Evolutionary conservation across 53 echinoderm and acorn worm species (phyloP).

Genomic region (Apostichopus leukothele): DNA sequence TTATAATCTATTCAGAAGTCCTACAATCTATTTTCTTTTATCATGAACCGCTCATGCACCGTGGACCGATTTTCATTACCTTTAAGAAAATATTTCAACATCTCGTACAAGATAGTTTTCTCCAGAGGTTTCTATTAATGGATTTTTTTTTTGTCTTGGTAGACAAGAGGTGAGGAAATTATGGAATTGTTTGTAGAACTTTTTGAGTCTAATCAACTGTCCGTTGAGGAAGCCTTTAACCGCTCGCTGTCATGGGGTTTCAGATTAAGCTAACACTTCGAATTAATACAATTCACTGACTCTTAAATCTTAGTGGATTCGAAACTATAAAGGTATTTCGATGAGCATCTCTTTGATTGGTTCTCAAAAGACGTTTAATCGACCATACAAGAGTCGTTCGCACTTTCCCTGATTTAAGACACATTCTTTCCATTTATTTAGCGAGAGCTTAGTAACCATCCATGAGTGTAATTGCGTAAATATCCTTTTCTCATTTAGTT

Average conservation of each 20-base stretch:
- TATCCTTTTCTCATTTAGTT: constrained; percentile 18
- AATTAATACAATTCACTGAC: constrained; percentile 1
- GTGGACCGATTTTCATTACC: not conserved
- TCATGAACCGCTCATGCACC: not conserved
- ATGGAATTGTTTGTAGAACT: constrained; percentile 36
- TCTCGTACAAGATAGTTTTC: constrained; percentile 31
- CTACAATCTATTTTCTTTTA: not conserved
- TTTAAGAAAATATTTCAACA: constrained; percentile 27
- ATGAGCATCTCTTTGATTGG: not conserved
- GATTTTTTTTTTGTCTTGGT: not conserved
- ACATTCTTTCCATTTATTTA: constrained; percentile 28
- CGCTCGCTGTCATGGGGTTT: constrained; percentile 29
- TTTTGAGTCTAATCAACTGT: constrained; percentile 23
- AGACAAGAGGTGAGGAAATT: constrained; percentile 36
- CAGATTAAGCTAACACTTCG: constrained; percentile 9
- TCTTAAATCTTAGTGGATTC: not conserved
- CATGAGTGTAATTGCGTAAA: constrained; percentile 37
- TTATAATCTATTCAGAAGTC: not conserved
- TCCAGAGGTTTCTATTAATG: constrained; percentile 33
- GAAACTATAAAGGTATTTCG: constrained; percentile 11
- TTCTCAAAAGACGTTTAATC: constrained; percentile 2
- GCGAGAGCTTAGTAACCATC: not conserved
- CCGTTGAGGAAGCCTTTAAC: constrained; percentile 33
- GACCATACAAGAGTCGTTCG: not conserved
- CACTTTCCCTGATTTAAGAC: constrained; percentile 16